These are phyloP conservation scores for Meriones psammophilus DNA, from an alignment of 2,797 vertebrate species.

Conservation along the genomic window DNA sequence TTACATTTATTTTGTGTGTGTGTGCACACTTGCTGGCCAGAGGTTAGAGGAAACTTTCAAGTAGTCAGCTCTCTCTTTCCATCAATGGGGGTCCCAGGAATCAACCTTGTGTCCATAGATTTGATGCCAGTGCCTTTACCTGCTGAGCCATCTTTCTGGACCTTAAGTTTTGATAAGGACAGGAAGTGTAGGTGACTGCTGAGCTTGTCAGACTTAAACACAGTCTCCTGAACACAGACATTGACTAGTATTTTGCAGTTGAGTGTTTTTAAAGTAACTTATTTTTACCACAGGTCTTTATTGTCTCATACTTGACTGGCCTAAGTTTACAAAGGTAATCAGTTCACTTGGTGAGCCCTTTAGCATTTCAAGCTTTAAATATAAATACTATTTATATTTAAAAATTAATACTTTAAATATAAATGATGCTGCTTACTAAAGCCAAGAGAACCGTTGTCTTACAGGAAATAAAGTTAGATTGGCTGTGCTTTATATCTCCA, in stretches of 20 bases:
- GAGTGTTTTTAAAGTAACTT: background rate
- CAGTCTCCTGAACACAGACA: background rate
- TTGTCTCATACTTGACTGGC: background rate
- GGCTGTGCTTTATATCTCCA: background rate
- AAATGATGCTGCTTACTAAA: conserved; percentile 20
- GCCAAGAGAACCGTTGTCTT: background rate
- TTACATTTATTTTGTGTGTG: background rate
- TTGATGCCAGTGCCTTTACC: background rate
- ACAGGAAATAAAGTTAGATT: conserved; percentile 6
- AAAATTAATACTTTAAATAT: background rate
- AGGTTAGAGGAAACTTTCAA: background rate
- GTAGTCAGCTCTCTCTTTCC: background rate
- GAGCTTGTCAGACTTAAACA: background rate
- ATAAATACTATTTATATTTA: background rate
- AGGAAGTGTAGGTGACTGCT: background rate
- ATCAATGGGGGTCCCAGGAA: background rate
- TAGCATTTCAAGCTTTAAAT: background rate
- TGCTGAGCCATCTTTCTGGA: background rate
- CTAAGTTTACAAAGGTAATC: conserved; percentile 22
- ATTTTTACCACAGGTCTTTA: background rate
- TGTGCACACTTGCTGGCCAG: background rate
- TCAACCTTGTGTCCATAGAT: background rate
- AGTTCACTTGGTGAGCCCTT: background rate
- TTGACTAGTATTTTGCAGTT: conserved; percentile 26
- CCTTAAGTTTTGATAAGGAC: background rate